Base-by-base conservation (phyloP, 2,113 vertebrate species). In the Oncorhynchus keta region DNA sequence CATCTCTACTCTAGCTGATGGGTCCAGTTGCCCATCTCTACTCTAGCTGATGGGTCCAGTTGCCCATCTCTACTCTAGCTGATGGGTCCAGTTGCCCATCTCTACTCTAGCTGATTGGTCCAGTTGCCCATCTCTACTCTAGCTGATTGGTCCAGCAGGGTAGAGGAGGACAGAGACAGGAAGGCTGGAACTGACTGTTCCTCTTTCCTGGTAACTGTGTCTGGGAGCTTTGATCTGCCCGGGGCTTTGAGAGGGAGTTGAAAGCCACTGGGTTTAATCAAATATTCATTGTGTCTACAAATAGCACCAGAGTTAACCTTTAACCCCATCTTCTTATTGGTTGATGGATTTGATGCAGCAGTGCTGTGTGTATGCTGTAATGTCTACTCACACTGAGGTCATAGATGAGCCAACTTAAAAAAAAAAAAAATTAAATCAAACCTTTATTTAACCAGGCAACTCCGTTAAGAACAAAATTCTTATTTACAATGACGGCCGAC, bases 331-430 rank as follows among this genome's bases (percentile, higher is more conserved):
- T 57, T 61, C 69, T 79, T 57, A 79, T 61, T 76, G 35, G 81
- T 5, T 59, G 3, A 8, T 35, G 35, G 35, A 35, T 8, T 35
- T 35, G 6, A 35, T 35, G 35, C 1, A 35, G 35, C 6, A 35
- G 4, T 48, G 70, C 3, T 18, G 11, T 32, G 13, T n/a, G 5
- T 13, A 3, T 30, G 24, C 45, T 49, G 59, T 18, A 0, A 30
- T 61, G 28, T n/a, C 26, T 61, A 3, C 95, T 96, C 97, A 99
- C 99, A 94, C 99, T 99, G 74, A 99, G 90, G 83, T 99, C 97
- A 85, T 99, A 99, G 87, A 99, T 95, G 2, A 99, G 96, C 97
- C 98, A 99, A 57, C 32, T 35, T 32, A 32, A 6, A 35, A n/a
- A n/a, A n/a, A n/a, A n/a, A n/a, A n/a, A n/a, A n/a, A n/a, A n/a